Evolutionary conservation across 2,797 vertebrate genomes (phyloP), one percentile per base, ranked within the genome.

Genomic region (Anabas testudineus): DNA sequence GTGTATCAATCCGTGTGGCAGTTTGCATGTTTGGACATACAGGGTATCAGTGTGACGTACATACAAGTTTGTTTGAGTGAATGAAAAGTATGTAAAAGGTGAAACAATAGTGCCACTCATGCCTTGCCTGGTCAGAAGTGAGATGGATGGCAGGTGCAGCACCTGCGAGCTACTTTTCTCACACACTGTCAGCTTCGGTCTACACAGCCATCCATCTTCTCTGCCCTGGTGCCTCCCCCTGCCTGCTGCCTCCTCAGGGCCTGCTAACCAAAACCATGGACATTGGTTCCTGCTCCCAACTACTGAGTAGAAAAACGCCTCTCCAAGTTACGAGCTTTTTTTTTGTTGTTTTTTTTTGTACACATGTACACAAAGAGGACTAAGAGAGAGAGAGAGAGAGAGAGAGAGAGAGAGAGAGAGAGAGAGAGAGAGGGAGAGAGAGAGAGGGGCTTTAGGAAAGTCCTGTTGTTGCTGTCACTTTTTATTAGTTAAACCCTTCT

Each of bases 121-220:
- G 79, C 64, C 78, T 54, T 77, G 68, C 63, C 83, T 82, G 83
- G 80, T 90, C 88, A 87, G 76, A 88, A 87, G 87, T 87, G 88
- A 92, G 91, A 93, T 88, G 85, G 88, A 92, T 92, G 87, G 89
- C 84, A 83, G 87, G 86, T 86, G 83, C 87, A 86, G 82, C 86
- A 92, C 88, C 91, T 91, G 87, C 88, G 88, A 92, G 90, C 83
- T 78, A 88, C 80, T 90, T 82, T 88, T 87, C 89, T 89, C 90
- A 90, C 88, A 88, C 81, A 74, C 89, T 89, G 90, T 92, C 92
- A 88, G 87, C 82, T 85, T 75, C 57, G 16, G 84, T 93, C 85
- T 91, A 83, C 79, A 54, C 63, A 84, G 73, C 84, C 88, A 93
- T 93, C 92, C 87, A 79, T 94, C 92, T 91, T 89, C 84, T 61